Evolutionary conservation across 1,140 invertebrate species (phyloP).

Genomic region (Akabosia matsudoensis): DNA sequence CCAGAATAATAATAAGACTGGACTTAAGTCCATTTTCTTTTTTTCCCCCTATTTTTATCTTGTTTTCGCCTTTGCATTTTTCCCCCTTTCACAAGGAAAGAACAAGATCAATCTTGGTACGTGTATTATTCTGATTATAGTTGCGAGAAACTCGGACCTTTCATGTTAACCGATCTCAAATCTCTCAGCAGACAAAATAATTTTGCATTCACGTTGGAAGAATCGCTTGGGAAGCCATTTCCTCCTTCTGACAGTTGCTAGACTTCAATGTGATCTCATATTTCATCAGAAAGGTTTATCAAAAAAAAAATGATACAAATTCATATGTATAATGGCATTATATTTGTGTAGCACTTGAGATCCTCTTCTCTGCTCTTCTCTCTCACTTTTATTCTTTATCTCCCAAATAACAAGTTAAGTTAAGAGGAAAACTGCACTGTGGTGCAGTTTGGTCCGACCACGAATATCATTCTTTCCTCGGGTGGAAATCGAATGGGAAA

Average conservation of each 20-base stretch:
- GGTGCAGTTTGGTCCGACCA: conserved; percentile 5
- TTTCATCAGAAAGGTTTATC: too few relatives aligned
- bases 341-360: not conserved
- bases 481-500: conserved; percentile 48
- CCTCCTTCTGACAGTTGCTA: too few relatives aligned
- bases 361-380: not conserved
- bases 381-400: too few relatives aligned
- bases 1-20: conserved; percentile 9
- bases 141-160: not conserved
- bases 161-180: too few relatives aligned
- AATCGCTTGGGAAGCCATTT: too few relatives aligned
- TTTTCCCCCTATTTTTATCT: not conserved
- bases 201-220: too few relatives aligned
- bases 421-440: not conserved
- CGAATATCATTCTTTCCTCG: conserved; percentile 1
- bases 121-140: not conserved
- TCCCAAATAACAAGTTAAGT: not conserved
- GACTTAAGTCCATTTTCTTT: not conserved
- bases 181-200: too few relatives aligned
- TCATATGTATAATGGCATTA: too few relatives aligned
- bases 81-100: conserved; percentile 30
- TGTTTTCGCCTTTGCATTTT: conserved; percentile 29
- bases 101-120: not conserved
- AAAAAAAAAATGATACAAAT: too few relatives aligned
- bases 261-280: too few relatives aligned